phyloP scores from a whole-genome alignment of 2,888 invertebrate species.

The Drosophila subquinaria region DNA sequence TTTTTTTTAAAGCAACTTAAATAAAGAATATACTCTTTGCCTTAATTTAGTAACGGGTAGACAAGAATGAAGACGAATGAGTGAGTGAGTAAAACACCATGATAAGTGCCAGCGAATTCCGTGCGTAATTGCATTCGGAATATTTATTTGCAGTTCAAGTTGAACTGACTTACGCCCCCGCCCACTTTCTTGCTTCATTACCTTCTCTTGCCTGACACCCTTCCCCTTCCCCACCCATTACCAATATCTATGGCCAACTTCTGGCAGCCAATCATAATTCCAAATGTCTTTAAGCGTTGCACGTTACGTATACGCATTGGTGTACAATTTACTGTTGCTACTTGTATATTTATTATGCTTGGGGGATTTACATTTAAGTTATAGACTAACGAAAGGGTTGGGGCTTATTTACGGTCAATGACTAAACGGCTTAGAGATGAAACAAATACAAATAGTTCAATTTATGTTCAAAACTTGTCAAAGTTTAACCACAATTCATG shows the following conservation, averaged over 20 bases:
- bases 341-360: neutral
- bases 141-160: constrained; percentile 46
- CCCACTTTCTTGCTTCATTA: neutral
- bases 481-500: constrained; percentile 8
- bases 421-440: constrained; percentile 3
- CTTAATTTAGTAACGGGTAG: neutral
- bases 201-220: no score
- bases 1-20: no score
- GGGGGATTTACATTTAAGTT: neutral
- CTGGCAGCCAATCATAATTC: neutral
- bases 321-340: neutral
- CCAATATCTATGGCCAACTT: neutral
- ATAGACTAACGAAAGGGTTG: neutral
- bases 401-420: neutral
- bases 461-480: neutral
- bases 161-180: constrained; percentile 3
- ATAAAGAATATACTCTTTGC: neutral
- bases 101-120: constrained; percentile 74
- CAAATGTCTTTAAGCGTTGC: constrained; percentile 8
- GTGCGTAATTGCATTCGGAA: constrained; percentile 77
- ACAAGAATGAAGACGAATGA: neutral
- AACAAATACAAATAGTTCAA: constrained; percentile 6
- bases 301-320: constrained; percentile 28
- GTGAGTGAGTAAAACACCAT: constrained; percentile 33
- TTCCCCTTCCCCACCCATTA: neutral